A percentile compares a stretch with the other conserved stretches of the same genome.
These are phyloP conservation scores for Melanotus villosus DNA, from an alignment of 2,888 invertebrate genomes.

Conservation along the genomic window DNA sequence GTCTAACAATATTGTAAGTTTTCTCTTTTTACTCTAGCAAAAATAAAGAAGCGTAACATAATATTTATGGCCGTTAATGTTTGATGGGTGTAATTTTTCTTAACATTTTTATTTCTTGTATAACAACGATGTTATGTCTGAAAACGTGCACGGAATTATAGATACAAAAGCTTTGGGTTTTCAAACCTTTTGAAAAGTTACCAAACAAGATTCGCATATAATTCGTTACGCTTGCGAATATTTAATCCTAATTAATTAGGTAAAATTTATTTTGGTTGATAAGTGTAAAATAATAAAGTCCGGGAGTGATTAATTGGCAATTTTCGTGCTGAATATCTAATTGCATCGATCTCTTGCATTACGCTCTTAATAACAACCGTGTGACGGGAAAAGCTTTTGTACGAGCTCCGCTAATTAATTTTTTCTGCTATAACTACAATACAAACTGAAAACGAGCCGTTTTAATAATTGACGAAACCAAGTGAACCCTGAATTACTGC, in stretches of 20 bases:
- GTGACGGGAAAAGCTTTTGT: constrained; percentile 18
- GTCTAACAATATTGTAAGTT: not conserved
- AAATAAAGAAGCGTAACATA: constrained; percentile 2
- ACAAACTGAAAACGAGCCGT: not conserved
- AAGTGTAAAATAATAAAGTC: constrained; percentile 34
- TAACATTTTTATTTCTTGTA: constrained; percentile 10
- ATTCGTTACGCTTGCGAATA: not conserved
- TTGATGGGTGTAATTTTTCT: constrained; percentile 11
- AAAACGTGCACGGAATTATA: not conserved
- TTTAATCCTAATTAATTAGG: constrained; percentile 13
- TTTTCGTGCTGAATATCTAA: constrained; percentile 39
- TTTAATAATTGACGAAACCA: not conserved
- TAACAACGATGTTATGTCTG: not conserved
- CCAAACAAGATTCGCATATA: too few relatives aligned
- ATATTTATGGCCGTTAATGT: not conserved
- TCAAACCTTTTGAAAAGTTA: too few relatives aligned
- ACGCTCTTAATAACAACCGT: not conserved
- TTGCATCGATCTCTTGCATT: constrained; percentile 11
- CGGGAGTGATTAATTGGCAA: constrained; percentile 37
- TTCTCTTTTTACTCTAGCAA: constrained; percentile 6
- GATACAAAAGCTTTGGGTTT: not conserved
- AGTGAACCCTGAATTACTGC: too few relatives aligned
- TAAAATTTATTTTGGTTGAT: constrained; percentile 2
- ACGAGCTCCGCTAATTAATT: constrained; percentile 1
- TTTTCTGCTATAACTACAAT: not conserved